Evolutionary conservation across 1,140 invertebrate genomes (phyloP).

Genomic region (Centruroides vittatus): DNA sequence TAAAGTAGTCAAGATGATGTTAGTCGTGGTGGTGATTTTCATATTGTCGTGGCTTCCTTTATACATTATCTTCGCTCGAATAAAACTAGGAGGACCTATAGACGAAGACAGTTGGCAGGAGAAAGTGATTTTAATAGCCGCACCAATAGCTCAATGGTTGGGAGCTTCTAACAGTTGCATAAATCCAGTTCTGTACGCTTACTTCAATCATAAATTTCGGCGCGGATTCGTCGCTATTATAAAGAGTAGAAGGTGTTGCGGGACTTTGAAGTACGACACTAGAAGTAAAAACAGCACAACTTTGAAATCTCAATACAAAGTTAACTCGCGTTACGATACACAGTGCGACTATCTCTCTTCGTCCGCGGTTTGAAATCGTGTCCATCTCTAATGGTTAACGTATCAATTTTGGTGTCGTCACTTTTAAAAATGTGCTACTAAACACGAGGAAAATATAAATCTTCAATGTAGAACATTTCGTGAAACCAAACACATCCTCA

Average conservation of each 20-base stretch:
- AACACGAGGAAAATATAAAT: too few species aligned
- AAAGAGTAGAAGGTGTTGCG: slow-evolving; percentile 66
- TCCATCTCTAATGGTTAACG: too few species aligned
- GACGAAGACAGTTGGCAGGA: slow-evolving; percentile 40
- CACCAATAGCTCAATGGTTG: slow-evolving; percentile 87
- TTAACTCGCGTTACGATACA: slow-evolving; percentile 11
- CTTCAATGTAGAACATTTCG: too few species aligned
- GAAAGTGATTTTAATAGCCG: slow-evolving; percentile 59
- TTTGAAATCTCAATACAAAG: slow-evolving; percentile 7
- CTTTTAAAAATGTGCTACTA: too few species aligned
- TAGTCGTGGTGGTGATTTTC: slow-evolving; percentile 35
- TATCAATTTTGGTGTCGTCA: too few species aligned
- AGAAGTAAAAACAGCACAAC: slow-evolving; percentile 10
- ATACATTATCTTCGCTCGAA: slow-evolving; percentile 36
- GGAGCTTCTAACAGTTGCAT: slow-evolving; percentile 92
- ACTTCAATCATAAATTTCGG: slow-evolving; percentile 92
- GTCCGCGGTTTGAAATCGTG: not conserved
- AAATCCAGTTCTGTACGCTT: slow-evolving; percentile 94
- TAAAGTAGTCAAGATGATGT: slow-evolving; percentile 36
- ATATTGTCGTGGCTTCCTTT: slow-evolving; percentile 37
- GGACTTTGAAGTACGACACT: slow-evolving; percentile 16
- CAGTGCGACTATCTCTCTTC: slow-evolving; percentile 13
- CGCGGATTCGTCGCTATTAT: slow-evolving; percentile 81
- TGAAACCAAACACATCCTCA: too few species aligned
- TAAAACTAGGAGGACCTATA: slow-evolving; percentile 34